These are phyloP conservation scores for Characodon lateralis DNA, from an alignment of 2,797 vertebrate genomes.

Conservation along the genomic window DNA sequence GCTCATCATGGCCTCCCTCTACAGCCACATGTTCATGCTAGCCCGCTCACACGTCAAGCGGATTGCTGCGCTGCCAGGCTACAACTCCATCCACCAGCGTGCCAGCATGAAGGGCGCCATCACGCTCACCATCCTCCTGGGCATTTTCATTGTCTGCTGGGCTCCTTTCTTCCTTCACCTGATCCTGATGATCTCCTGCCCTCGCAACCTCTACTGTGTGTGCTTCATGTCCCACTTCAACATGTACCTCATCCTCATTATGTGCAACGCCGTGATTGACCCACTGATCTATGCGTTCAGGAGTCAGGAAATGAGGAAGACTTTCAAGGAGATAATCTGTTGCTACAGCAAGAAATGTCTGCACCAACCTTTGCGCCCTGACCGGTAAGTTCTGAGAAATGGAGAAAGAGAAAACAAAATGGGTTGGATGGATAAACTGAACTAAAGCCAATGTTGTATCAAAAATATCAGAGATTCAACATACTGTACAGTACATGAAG, in stretches of 20 bases:
- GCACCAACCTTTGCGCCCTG: conserved; percentile 82
- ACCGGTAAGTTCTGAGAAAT: conserved; percentile 82
- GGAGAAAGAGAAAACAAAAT: not conserved
- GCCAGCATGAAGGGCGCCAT: conserved; percentile 95
- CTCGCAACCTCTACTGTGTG: conserved; percentile 91
- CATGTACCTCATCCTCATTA: conserved; percentile 95
- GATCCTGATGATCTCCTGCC: conserved; percentile 95
- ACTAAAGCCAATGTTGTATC: conserved; percentile 11
- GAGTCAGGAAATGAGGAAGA: conserved; percentile 96
- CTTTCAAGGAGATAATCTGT: conserved; percentile 94
- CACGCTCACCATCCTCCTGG: conserved; percentile 93
- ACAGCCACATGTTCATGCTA: conserved; percentile 98
- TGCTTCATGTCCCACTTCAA: conserved; percentile 99
- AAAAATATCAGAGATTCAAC: not conserved
- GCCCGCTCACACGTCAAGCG: conserved; percentile 93
- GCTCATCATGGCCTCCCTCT: conserved; percentile 94
- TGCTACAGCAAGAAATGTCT: conserved; percentile 84
- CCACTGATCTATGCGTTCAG: conserved; percentile 97
- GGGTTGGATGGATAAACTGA: not conserved
- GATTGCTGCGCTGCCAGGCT: conserved; percentile 89
- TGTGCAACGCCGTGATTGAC: conserved; percentile 96
- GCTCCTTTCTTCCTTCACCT: conserved; percentile 96
- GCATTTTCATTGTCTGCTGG: conserved; percentile 97
- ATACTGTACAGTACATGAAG: not conserved
- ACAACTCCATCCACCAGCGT: conserved; percentile 87